phyloP scores from a whole-genome alignment of 2,888 invertebrate genomes.

The Athetis lepigone region DNA sequence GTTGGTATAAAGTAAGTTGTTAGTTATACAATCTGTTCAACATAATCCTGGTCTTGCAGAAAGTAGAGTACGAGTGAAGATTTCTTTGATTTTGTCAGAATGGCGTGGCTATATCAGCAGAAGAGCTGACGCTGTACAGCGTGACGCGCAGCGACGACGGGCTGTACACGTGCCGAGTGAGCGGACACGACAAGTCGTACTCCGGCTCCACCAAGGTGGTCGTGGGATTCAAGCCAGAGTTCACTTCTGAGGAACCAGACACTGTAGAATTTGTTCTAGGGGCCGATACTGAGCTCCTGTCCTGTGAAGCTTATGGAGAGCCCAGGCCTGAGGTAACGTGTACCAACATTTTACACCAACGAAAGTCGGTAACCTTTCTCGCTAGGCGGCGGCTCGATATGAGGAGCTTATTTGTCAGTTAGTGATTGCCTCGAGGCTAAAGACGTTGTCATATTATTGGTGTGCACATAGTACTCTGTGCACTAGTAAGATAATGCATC shows the following conservation, averaged over 20 bases:
- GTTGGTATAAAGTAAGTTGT: slow-evolving; percentile 76
- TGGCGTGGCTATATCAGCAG: slow-evolving; percentile 47
- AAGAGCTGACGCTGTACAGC: slow-evolving; percentile 63
- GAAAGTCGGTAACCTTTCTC: too few species aligned
- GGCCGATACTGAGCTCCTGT: slow-evolving; percentile 56
- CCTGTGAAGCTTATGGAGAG: slow-evolving; percentile 68
- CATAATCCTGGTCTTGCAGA: too few species aligned
- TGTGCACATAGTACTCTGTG: too few species aligned
- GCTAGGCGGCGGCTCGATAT: too few species aligned
- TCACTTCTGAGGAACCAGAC: slow-evolving; percentile 59
- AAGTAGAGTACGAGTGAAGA: too few species aligned
- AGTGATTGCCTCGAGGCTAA: too few species aligned
- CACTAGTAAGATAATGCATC: too few species aligned
- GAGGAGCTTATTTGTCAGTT: too few species aligned
- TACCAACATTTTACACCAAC: too few species aligned
- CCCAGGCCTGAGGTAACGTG: slow-evolving; percentile 70
- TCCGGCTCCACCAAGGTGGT: slow-evolving; percentile 64
- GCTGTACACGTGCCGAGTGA: slow-evolving; percentile 75
- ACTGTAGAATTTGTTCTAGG: slow-evolving; percentile 60
- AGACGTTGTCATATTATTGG: too few species aligned
- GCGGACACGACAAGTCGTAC: slow-evolving; percentile 57
- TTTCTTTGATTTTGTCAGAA: slow-evolving; percentile 58
- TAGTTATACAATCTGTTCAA: not conserved
- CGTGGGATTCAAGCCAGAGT: slow-evolving; percentile 72
- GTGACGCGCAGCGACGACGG: slow-evolving; percentile 67